Percentiles rank a stretch among this genome's conserved stretches.
phyloP scores from a whole-genome alignment of 1,140 invertebrate genomes.

The Lanistes nyassanus region DNA sequence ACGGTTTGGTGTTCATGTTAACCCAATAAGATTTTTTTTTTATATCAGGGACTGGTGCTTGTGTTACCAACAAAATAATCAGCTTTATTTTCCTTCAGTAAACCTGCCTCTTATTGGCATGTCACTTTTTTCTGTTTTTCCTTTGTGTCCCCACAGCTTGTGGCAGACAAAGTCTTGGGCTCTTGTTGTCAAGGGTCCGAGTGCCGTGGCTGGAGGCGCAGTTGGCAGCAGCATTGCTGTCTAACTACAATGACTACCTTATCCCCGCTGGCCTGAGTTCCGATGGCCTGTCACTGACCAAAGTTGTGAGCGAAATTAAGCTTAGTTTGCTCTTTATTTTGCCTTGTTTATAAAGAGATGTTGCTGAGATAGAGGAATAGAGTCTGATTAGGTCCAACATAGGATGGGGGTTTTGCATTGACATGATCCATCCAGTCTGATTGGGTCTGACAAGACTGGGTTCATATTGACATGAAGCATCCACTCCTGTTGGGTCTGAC shows the following conservation, averaged over 20 bases:
- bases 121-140: background rate
- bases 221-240: conserved; percentile 16
- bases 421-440: no score
- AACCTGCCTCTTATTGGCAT: background rate
- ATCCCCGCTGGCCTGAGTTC: conserved; percentile 28
- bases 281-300: conserved; percentile 20
- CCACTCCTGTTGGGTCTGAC: no score
- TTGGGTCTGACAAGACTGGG: no score
- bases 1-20: no score
- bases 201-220: conserved; percentile 15
- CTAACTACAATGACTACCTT: conserved; percentile 34
- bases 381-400: no score
- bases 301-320: conserved; percentile 23
- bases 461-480: no score
- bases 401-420: no score
- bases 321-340: background rate
- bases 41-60: no score
- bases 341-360: background rate
- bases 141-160: background rate
- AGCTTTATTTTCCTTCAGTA: background rate
- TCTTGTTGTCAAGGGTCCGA: background rate
- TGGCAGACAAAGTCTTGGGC: background rate
- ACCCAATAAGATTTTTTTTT: no score
- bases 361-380: background rate
- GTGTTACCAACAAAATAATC: background rate